Percentiles rank a stretch among this genome's conserved stretches.
Conservation (phyloP, 2,113 vertebrate species). For the Halichoerus grypus region DNA sequence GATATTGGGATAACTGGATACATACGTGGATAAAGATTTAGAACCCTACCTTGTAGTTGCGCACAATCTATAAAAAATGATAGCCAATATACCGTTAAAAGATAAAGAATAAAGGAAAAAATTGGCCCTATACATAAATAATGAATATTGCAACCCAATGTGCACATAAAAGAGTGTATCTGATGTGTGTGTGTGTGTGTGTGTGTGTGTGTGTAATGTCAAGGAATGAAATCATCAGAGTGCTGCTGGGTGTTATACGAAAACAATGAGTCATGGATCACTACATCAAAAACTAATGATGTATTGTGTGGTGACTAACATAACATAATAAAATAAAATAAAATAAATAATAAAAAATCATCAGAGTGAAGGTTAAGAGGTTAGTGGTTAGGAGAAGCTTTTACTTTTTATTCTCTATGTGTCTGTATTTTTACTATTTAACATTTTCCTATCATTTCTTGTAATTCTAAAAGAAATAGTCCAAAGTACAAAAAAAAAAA, state of each 20-base stretch:
- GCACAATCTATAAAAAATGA: background rate
- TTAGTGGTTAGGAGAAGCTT: background rate
- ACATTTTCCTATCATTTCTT: background rate
- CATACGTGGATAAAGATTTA: background rate
- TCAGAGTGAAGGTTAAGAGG: background rate
- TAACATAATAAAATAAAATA: too few species aligned
- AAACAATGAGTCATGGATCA: too few species aligned
- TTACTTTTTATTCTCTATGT: background rate
- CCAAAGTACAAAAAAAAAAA: background rate
- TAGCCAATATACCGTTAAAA: background rate
- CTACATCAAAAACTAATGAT: too few species aligned
- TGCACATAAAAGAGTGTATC: background rate
- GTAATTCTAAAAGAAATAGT: background rate
- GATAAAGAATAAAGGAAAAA: conserved; percentile 24
- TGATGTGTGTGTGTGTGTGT: background rate
- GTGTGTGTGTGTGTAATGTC: background rate
- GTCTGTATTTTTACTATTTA: conserved; percentile 5
- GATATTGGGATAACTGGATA: background rate
- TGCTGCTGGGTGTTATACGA: background rate
- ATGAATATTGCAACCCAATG: background rate
- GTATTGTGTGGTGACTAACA: too few species aligned
- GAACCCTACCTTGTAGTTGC: background rate
- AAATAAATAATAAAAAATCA: background rate
- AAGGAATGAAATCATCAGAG: background rate
- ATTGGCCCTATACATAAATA: background rate